A percentile compares a stretch with the other conserved stretches of the same genome.
Conservation (phyloP, 2,888 invertebrate species). For the Mesorhabditis spiculigera region DNA sequence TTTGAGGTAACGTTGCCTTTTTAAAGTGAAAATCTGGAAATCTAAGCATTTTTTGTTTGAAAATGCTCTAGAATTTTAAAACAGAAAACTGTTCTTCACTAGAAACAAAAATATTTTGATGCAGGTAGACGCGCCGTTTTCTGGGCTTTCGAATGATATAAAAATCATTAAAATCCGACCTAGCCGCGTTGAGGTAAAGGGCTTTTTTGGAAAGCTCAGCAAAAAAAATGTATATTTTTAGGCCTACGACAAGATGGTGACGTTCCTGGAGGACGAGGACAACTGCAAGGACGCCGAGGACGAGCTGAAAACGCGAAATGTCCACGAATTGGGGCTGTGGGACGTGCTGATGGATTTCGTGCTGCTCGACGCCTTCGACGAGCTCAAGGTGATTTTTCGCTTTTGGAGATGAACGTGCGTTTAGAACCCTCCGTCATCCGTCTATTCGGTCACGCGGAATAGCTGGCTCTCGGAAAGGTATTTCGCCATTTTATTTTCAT, state of each 20-base stretch:
- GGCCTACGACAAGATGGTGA: neutral
- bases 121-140: no score
- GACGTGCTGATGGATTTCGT: constrained; percentile 4
- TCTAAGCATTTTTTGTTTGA: no score
- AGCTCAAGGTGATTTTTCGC: neutral
- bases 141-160: no score
- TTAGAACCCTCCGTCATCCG: neutral
- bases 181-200: no score
- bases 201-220: no score
- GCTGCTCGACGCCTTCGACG: constrained; percentile 1
- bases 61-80: no score
- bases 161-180: no score
- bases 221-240: neutral
- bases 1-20: no score
- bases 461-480: neutral
- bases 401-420: neutral
- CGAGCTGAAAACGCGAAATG: constrained; percentile 2
- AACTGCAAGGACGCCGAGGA: constrained; percentile 1
- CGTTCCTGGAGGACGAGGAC: neutral
- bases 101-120: no score
- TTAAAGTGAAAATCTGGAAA: no score
- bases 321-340: neutral
- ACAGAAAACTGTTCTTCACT: no score
- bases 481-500: neutral
- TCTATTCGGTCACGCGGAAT: neutral